Evolutionary conservation across 2,797 vertebrate genomes (phyloP), one percentile per base, ranked within the genome.

Genomic region (Etheostoma nigrum): DNA sequence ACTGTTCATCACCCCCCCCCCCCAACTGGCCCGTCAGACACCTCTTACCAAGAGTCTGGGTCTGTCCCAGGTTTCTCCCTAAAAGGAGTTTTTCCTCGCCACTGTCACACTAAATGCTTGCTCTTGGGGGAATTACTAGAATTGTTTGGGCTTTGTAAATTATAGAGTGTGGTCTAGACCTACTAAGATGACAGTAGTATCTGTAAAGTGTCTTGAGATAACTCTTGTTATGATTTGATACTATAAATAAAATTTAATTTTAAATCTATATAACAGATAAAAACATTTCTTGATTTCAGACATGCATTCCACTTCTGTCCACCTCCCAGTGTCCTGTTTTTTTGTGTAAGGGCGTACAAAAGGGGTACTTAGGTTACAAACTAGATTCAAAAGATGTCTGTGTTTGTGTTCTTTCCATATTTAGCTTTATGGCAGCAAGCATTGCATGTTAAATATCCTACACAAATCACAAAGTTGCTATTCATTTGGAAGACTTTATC

Each of bases 401-500:
- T 19, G 1, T 18, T 12, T 66, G 4, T 45, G 12, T 16, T 12
- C 7, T 72, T 51, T 47, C 4, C 15, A 44, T 44, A 40, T 47
- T 40, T 33, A 16, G 23, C 44, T 48, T 12, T 4, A 57, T 25
- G 8, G 30, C 18, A 36, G 4, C 6, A 48, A 48, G 9, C 16
- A 16, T n/a, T 30, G 3, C 7, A 21, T 42, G 6, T 14, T 30
- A 18, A 74, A 63, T 63, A 30, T 18, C 36, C 25, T n/a, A 27
- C 13, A 10, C 40, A 36, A 59, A 55, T 51, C 36, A 51, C 2
- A 60, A 9, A 44, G 12, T 12, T 16, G 5, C 25, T n/a, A 25
- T 6, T 58, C 18, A 25, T 53, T 72, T 62, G 5, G 0, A 76
- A 23, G 54, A 55, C 27, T 76, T 42, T 25, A 21, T 68, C 23